Percentiles rank a stretch among this genome's conserved stretches.
Evolutionary conservation across 2,888 invertebrate species (phyloP).

Genomic region (Ennomos erosarius): DNA sequence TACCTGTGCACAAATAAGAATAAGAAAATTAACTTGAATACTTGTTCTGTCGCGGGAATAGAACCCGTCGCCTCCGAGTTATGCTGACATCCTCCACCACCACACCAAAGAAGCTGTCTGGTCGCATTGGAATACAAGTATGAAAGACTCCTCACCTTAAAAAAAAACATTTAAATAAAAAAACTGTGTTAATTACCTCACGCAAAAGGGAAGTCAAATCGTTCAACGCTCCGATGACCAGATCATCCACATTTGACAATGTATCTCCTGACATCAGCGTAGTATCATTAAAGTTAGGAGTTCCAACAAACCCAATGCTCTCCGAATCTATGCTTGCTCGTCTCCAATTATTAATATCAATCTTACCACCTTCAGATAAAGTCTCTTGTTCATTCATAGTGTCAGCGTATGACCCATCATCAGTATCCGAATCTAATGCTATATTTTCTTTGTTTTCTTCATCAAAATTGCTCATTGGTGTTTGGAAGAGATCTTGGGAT

Average conservation of each 20-base stretch:
- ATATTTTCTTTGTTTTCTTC: constrained; percentile 84
- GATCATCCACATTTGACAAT: constrained; percentile 54
- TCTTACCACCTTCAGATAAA: constrained; percentile 31
- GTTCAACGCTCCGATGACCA: constrained; percentile 77
- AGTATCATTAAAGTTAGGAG: constrained; percentile 44
- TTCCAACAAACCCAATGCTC: constrained; percentile 63
- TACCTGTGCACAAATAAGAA: too few relatives aligned
- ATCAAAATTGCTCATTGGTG: constrained; percentile 48
- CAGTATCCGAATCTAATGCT: constrained; percentile 70
- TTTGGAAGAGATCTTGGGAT: not conserved
- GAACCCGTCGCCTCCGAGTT: too few relatives aligned
- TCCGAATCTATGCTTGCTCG: constrained; percentile 61
- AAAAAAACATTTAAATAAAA: too few relatives aligned
- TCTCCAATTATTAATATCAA: constrained; percentile 61
- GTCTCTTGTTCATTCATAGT: constrained; percentile 56
- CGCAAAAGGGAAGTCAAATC: constrained; percentile 80
- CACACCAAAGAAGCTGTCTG: too few relatives aligned
- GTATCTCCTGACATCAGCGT: constrained; percentile 55
- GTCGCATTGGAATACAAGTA: too few relatives aligned
- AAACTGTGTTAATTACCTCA: constrained; percentile 66
- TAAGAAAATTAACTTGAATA: too few relatives aligned
- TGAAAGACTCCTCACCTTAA: too few relatives aligned
- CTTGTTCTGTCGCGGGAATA: too few relatives aligned
- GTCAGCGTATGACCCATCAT: constrained; percentile 69
- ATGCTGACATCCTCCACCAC: not conserved